Evolutionary conservation across 2,888 invertebrate genomes (phyloP).

Genomic region (Papilio demoleus): DNA sequence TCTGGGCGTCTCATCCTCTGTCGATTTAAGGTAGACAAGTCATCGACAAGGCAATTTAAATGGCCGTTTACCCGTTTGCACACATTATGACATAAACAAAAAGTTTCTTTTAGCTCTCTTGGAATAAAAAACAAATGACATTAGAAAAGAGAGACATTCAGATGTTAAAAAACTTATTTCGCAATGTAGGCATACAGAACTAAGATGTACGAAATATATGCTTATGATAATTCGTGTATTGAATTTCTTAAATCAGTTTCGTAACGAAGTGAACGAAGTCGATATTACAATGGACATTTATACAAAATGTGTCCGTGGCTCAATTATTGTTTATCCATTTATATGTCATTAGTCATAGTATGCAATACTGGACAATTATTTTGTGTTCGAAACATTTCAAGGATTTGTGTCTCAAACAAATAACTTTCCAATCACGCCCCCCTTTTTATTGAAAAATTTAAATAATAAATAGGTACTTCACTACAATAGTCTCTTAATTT

Average conservation of each 20-base stretch:
- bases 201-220: not conserved
- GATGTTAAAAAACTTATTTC: no score
- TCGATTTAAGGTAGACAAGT: no score
- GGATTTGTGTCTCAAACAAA: constrained; percentile 56
- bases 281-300: constrained; percentile 41
- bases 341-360: constrained; percentile 67
- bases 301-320: constrained; percentile 44
- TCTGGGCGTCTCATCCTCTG: no score
- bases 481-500: no score
- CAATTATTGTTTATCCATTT: constrained; percentile 66
- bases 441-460: not conserved
- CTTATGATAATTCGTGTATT: not conserved
- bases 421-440: constrained; percentile 45
- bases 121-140: no score
- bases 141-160: no score
- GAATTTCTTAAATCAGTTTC: constrained; percentile 13
- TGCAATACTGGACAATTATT: constrained; percentile 60
- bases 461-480: no score
- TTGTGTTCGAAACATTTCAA: constrained; percentile 61
- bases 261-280: constrained; percentile 38
- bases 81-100: no score
- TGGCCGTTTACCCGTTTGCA: no score
- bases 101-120: not conserved
- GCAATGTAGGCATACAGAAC: not conserved
- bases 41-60: no score